A percentile compares a stretch with the other conserved stretches of the same genome.
phyloP scores from a whole-genome alignment of 1,140 invertebrate species.

The Drosophila suzukii region DNA sequence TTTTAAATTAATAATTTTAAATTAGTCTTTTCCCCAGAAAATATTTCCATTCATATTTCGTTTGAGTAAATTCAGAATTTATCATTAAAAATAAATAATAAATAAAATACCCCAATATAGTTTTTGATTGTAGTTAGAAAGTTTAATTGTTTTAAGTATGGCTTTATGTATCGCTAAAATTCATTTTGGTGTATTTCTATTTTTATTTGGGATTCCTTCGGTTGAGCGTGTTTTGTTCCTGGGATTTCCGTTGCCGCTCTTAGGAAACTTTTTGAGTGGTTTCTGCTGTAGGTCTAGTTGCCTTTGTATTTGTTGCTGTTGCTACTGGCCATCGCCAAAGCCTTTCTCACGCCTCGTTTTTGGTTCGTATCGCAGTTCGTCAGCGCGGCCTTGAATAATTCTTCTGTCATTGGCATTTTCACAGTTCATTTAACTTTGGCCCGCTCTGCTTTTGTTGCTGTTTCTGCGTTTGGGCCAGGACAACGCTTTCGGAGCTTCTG shows the following conservation, averaged over 20 bases:
- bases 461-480: conserved; percentile 17
- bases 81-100: too few relatives aligned
- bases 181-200: background rate
- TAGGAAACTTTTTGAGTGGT: conserved; percentile 8
- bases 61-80: too few relatives aligned
- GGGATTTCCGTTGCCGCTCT: background rate
- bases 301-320: conserved; percentile 6
- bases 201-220: conserved; percentile 3
- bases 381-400: conserved; percentile 62
- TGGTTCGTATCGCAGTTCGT: conserved; percentile 40
- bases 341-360: conserved; percentile 36
- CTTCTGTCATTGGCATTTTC: conserved; percentile 71
- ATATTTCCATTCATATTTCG: too few relatives aligned
- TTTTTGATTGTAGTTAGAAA: too few relatives aligned
- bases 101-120: too few relatives aligned
- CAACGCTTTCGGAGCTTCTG: conserved; percentile 20
- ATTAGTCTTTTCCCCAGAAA: too few relatives aligned
- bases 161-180: background rate
- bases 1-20: too few relatives aligned
- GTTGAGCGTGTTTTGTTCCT: background rate
- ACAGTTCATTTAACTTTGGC: conserved; percentile 76
- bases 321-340: conserved; percentile 10
- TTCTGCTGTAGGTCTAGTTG: conserved; percentile 3
- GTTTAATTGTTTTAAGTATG: too few relatives aligned
- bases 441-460: conserved; percentile 31